phyloP scores from a whole-genome alignment of 1,140 invertebrate species.

The Drosophila subpulchrella region DNA sequence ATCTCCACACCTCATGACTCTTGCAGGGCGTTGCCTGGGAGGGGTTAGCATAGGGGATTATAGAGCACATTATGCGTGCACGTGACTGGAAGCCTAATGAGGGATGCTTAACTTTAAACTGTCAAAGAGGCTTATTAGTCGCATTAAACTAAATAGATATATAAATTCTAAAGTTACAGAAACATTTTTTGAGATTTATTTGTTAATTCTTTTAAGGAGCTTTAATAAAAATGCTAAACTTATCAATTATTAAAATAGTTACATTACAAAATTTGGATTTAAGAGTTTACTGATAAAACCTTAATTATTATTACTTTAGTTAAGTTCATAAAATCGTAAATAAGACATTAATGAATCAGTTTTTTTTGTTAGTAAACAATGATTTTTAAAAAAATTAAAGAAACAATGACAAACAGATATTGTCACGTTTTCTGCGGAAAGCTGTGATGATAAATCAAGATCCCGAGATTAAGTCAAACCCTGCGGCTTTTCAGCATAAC shows the following conservation, averaged over 20 bases:
- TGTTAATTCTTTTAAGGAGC: not conserved
- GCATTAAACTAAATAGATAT: too few relatives aligned
- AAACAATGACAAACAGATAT: constrained; percentile 19
- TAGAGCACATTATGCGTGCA: constrained; percentile 2
- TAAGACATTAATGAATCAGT: too few relatives aligned
- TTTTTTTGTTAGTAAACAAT: constrained; percentile 12
- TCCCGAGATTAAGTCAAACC: constrained; percentile 7
- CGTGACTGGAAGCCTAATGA: constrained; percentile 8
- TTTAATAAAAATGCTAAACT: too few relatives aligned
- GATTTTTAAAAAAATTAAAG: constrained; percentile 2
- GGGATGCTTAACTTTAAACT: not conserved
- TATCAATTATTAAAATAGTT: too few relatives aligned
- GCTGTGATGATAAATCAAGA: constrained; percentile 19
- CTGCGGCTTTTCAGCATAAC: constrained; percentile 2
- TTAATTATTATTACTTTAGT: not conserved
- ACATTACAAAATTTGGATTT: too few relatives aligned
- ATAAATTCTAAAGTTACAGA: too few relatives aligned
- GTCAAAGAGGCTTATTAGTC: too few relatives aligned
- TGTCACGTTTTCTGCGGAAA: constrained; percentile 18
- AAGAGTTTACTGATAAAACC: too few relatives aligned
- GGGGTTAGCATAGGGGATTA: constrained; percentile 1
- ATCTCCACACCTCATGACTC: constrained; percentile 17
- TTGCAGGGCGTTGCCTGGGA: constrained; percentile 7
- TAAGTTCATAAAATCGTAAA: not conserved
- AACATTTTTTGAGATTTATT: too few relatives aligned